Percentiles rank a stretch among this genome's conserved stretches.
phyloP scores from a whole-genome alignment of 2,113 vertebrate genomes.

The Cricetomys ansorgei region DNA sequence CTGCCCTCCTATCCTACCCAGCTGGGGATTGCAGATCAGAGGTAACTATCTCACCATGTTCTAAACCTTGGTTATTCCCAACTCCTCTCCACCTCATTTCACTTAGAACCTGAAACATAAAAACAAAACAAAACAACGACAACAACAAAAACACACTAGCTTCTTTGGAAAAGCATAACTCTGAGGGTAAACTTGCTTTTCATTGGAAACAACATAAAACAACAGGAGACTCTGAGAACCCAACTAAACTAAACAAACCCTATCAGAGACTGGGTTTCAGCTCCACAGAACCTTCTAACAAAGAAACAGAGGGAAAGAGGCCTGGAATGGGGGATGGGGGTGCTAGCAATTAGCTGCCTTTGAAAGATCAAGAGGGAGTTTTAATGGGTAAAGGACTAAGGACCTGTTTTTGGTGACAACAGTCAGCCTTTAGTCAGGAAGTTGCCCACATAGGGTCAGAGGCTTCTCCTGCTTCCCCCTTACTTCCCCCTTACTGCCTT shows the following conservation, averaged over 20 bases:
- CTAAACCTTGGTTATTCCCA: slow-evolving; percentile 74
- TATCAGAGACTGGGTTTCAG: slow-evolving; percentile 73
- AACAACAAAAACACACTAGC: slow-evolving; percentile 64
- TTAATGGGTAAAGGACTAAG: slow-evolving; percentile 64
- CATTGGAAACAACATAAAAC: slow-evolving; percentile 80
- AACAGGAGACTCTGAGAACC: slow-evolving; percentile 69
- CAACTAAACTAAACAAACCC: slow-evolving; percentile 73
- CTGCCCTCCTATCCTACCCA: slow-evolving; percentile 60
- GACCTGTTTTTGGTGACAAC: slow-evolving; percentile 69
- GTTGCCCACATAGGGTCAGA: slow-evolving; percentile 65
- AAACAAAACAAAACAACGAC: slow-evolving; percentile 43
- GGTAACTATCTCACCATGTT: slow-evolving; percentile 75
- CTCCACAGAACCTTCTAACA: slow-evolving; percentile 71
- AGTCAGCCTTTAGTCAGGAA: slow-evolving; percentile 67
- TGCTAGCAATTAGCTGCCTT: slow-evolving; percentile 83
- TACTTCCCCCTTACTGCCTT: slow-evolving; percentile 59
- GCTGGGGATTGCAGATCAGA: slow-evolving; percentile 67
- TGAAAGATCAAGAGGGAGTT: slow-evolving; percentile 69
- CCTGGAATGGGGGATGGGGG: slow-evolving; percentile 54
- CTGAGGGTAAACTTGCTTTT: slow-evolving; percentile 82
- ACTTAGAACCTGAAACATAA: slow-evolving; percentile 78
- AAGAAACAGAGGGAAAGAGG: slow-evolving; percentile 61
- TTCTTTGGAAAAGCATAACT: slow-evolving; percentile 81
- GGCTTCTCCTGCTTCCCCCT: slow-evolving; percentile 28
- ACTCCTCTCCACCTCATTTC: slow-evolving; percentile 77